Conservation (phyloP, 1,140 invertebrate species). For the Drosophila seguyi region DNA sequence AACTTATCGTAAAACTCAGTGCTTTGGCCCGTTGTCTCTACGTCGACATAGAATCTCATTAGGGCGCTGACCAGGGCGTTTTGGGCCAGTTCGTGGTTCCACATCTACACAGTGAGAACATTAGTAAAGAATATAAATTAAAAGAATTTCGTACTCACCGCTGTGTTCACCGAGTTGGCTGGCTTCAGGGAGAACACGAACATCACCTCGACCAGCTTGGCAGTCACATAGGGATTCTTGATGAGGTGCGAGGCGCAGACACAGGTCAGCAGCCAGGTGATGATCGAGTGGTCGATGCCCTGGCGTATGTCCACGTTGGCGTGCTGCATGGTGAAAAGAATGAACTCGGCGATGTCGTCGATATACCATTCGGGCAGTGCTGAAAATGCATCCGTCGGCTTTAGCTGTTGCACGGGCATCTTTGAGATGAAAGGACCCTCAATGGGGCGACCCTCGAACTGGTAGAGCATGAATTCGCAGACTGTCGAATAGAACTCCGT, state of each 20-base stretch:
- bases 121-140: background rate
- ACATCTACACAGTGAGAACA: constrained; percentile 86
- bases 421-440: constrained; percentile 84
- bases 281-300: constrained; percentile 92
- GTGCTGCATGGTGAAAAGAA: constrained; percentile 96
- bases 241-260: constrained; percentile 96
- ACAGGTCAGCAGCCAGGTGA: constrained; percentile 95
- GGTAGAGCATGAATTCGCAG: constrained; percentile 90
- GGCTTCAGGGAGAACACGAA: constrained; percentile 95
- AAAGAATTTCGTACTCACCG: constrained; percentile 73
- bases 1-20: constrained; percentile 99
- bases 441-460: constrained; percentile 86
- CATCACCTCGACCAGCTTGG: constrained; percentile 97
- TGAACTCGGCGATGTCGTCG: constrained; percentile 97
- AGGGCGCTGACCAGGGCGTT: constrained; percentile 93
- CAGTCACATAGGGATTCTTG: constrained; percentile 97
- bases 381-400: constrained; percentile 91
- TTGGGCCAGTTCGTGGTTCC: constrained; percentile 95
- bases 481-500: constrained; percentile 95
- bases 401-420: constrained; percentile 87
- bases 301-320: constrained; percentile 92
- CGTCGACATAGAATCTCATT: constrained; percentile 99
- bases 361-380: constrained; percentile 98
- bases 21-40: constrained; percentile 98
- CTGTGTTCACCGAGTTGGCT: constrained; percentile 86